Conservation (phyloP, 2,113 vertebrate species). For the Poecilia latipinna region DNA sequence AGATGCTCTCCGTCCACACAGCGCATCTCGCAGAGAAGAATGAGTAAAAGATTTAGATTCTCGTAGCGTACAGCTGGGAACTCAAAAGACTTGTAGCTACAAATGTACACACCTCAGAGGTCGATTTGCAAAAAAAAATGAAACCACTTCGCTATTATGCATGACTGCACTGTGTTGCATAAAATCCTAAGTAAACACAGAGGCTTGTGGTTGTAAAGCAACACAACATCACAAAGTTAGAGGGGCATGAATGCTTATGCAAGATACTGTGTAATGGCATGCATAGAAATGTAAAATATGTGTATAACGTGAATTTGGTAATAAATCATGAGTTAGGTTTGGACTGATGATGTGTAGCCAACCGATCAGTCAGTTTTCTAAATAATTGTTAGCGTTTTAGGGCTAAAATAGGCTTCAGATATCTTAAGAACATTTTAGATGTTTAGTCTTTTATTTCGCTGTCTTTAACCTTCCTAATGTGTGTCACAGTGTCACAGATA, state of each 20-base stretch:
- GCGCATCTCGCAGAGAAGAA: neutral
- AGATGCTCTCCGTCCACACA: neutral
- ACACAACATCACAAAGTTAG: neutral
- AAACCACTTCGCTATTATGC: neutral
- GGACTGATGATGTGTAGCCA: neutral
- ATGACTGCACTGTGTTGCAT: neutral
- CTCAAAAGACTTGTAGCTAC: too few species aligned
- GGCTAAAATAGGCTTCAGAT: neutral
- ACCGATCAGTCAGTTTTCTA: neutral
- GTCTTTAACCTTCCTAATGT: conserved; percentile 34
- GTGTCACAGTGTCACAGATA: conserved; percentile 36
- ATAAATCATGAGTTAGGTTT: neutral
- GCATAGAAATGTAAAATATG: neutral
- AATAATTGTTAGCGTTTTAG: neutral
- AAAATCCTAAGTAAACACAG: neutral
- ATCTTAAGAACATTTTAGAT: neutral
- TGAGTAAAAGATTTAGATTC: neutral
- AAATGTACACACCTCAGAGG: neutral
- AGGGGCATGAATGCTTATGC: neutral
- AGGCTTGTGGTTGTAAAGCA: neutral
- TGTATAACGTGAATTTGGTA: neutral
- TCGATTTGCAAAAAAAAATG: neutral
- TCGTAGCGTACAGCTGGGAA: neutral
- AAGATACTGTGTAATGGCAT: neutral
- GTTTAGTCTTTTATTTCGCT: conserved; percentile 26